Conservation (phyloP, 2,113 vertebrate genomes). For the Phocoena phocoena region DNA sequence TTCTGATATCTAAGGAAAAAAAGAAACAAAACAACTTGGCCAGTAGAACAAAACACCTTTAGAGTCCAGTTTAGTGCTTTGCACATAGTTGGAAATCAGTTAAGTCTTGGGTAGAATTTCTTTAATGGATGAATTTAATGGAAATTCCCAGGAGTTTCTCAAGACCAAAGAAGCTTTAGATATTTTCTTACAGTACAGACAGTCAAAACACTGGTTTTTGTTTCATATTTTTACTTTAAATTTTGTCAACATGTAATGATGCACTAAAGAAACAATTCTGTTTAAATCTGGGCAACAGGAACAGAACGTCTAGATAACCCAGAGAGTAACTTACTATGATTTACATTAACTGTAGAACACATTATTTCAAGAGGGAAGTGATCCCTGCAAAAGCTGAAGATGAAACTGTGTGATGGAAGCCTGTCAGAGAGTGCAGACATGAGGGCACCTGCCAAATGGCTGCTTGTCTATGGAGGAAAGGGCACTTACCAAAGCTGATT, state of each 20-base stretch:
- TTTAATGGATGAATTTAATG: neutral
- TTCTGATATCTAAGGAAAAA: neutral
- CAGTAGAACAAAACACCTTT: neutral
- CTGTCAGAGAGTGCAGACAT: neutral
- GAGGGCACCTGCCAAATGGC: neutral
- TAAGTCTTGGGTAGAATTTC: neutral
- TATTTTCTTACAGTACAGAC: neutral
- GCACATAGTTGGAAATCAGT: neutral
- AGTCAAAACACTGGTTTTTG: neutral
- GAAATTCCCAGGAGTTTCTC: neutral
- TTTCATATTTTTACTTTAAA: neutral
- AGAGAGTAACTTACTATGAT: neutral
- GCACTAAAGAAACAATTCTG: neutral
- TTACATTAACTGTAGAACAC: neutral
- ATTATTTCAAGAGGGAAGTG: neutral
- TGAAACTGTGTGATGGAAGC: neutral
- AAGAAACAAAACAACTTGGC: neutral
- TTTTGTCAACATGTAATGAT: neutral
- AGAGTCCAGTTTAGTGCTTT: neutral
- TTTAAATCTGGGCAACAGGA: neutral
- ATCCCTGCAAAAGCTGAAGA: neutral
- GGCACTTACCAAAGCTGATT: conserved; percentile 36
- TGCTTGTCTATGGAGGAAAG: neutral
- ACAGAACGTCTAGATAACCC: neutral
- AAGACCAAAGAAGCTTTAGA: neutral